Base-by-base conservation (phyloP, 2,797 vertebrate genomes). In the Syngnathus acus region DNA sequence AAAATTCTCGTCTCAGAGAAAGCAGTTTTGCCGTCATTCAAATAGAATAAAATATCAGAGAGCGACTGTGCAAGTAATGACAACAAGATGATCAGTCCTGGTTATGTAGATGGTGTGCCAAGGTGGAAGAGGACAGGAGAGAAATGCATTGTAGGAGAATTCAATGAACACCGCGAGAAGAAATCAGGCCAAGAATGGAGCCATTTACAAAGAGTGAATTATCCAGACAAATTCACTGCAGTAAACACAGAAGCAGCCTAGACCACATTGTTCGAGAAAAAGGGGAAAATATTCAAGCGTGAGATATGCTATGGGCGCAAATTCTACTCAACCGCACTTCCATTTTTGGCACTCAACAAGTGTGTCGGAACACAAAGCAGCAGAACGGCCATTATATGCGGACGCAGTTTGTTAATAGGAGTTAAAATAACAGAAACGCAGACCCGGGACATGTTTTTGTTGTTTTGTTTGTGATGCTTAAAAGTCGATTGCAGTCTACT, bases 131-230 rank as follows among this genome's bases (percentile, higher is more conserved):
- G 37, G 53, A 78, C 9, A 68, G 13, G 50, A 38, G 17, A 53
- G 9, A 73, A 70, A 71, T 68, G 40, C 45, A 68, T 60, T 67
- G 54, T 64, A 55, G 65, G 47, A 71, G 19, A 68, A 75, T 60
- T 48, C 63, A 64, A n/a, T 53, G 26, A 64, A 64, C 32, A 38
- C 26, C 10, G 26, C 4, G 55, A 37, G 32, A 32, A 13, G 21
- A 17, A 38, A 57, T 26, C 48, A 43, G 19, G 64, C 10, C 65
- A 38, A 70, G 9, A 53, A 60, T 9, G 9, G 59, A 62, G 23
- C 6, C 3, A 26, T 63, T 47, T 65, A 65, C 70, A 68, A 48
- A 21, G 63, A 51, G 48, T 19, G 14, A 51, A 51, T 51, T 58
- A 74, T 68, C 37, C 62, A 32, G 59, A 70, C 51, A 1, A 63